Evolutionary conservation across 2,797 vertebrate genomes (phyloP).

Genomic region (Syndactyla subalaris): DNA sequence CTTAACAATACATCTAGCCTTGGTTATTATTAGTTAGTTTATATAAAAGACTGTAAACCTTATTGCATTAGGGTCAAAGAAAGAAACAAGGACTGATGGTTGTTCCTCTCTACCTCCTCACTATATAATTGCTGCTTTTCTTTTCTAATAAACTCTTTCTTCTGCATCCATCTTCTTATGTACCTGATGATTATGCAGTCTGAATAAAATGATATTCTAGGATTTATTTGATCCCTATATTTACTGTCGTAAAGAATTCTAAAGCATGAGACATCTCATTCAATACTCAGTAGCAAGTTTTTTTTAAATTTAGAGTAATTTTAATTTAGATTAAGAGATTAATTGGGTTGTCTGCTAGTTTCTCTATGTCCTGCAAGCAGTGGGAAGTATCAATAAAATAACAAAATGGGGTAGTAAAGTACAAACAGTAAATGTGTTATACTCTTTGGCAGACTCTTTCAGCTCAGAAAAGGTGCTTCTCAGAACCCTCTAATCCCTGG

Average conservation of each 20-base stretch:
- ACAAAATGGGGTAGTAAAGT: background rate
- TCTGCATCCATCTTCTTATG: background rate
- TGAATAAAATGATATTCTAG: background rate
- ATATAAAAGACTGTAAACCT: background rate
- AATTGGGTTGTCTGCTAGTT: background rate
- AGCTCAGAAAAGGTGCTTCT: background rate
- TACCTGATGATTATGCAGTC: background rate
- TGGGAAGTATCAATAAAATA: background rate
- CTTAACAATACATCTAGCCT: background rate
- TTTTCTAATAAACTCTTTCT: background rate
- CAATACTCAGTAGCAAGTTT: background rate
- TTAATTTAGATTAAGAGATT: background rate
- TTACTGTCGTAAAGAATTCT: background rate
- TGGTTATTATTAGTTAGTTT: background rate
- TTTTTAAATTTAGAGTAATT: background rate
- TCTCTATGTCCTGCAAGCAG: background rate
- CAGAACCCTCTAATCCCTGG: background rate
- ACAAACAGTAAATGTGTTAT: background rate
- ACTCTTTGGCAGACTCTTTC: background rate
- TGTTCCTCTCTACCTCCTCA: background rate
- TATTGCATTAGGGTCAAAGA: background rate
- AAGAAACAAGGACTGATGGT: background rate
- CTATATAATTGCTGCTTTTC: background rate
- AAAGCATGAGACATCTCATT: background rate
- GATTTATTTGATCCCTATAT: background rate